Conservation (phyloP, 92 coral and sea anemone species). For the Phenganax stokvisi region DNA sequence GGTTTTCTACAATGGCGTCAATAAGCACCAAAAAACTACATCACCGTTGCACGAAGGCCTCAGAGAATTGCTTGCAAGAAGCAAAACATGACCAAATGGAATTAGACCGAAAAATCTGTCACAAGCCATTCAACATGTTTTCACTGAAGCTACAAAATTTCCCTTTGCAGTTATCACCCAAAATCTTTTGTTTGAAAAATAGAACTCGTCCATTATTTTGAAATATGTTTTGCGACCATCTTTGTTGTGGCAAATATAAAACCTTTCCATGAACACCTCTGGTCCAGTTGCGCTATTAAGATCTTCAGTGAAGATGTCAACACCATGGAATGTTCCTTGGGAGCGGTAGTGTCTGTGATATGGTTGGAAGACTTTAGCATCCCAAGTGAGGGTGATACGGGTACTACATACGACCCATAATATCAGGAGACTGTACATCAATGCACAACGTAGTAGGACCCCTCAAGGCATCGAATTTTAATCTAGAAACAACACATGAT, state of each 20-base stretch:
- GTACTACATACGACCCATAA: conserved; percentile 81
- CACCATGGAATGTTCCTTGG: conserved; percentile 82
- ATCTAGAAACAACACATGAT: neutral
- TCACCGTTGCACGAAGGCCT: too few relatives aligned
- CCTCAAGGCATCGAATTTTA: conserved; percentile 4
- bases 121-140: conserved; percentile 56
- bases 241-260: conserved; percentile 85
- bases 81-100: neutral
- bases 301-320: conserved; percentile 91
- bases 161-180: conserved; percentile 92
- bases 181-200: conserved; percentile 85
- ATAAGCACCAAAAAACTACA: too few relatives aligned
- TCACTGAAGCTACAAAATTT: conserved; percentile 91
- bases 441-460: conserved; percentile 28
- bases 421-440: conserved; percentile 73
- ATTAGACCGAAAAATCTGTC: too few relatives aligned
- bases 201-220: conserved; percentile 80
- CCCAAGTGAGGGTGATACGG: conserved; percentile 87
- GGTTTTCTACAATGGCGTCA: too few relatives aligned
- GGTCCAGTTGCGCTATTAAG: conserved; percentile 85
- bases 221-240: conserved; percentile 95
- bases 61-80: too few relatives aligned
- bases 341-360: conserved; percentile 91
- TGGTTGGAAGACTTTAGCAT: conserved; percentile 83
- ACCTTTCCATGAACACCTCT: conserved; percentile 89